These are phyloP conservation scores for Mayetiola destructor DNA, from an alignment of 2,888 invertebrate species.

Conservation along the genomic window DNA sequence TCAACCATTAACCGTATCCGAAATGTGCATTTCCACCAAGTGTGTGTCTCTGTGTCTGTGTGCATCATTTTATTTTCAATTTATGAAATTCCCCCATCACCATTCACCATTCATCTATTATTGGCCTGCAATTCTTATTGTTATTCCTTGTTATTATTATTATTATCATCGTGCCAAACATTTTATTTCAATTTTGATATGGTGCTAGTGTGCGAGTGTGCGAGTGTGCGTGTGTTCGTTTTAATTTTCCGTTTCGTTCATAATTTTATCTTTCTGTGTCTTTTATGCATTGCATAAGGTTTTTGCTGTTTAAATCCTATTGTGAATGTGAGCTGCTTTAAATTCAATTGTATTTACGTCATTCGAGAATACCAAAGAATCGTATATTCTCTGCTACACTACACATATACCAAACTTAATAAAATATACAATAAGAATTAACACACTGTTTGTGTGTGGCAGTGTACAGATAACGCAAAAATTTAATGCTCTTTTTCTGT, in stretches of 20 bases:
- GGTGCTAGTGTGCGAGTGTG: too few species aligned
- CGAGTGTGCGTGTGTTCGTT: too few species aligned
- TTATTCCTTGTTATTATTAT: constrained; percentile 4
- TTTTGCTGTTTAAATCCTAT: constrained; percentile 1
- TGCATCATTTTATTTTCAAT: background rate
- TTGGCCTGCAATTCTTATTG: too few species aligned
- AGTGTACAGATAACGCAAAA: constrained; percentile 10
- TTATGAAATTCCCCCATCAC: background rate
- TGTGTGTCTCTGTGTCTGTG: too few species aligned
- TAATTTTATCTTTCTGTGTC: background rate
- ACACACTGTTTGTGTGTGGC: constrained; percentile 11
- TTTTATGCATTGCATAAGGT: background rate
- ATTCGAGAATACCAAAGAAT: background rate
- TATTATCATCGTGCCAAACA: background rate
- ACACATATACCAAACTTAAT: too few species aligned
- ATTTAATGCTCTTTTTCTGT: constrained; percentile 6
- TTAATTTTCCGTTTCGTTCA: background rate
- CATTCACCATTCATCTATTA: background rate
- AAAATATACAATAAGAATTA: constrained; percentile 4
- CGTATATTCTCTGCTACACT: too few species aligned
- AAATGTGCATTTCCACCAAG: too few species aligned
- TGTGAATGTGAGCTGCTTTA: constrained; percentile 7
- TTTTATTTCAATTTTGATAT: too few species aligned
- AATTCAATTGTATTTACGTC: constrained; percentile 5
- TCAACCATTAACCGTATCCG: too few species aligned